A percentile compares a stretch with the other conserved stretches of the same genome.
Evolutionary conservation across 1,140 invertebrate genomes (phyloP).

Genomic region (Drosophila willistoni): DNA sequence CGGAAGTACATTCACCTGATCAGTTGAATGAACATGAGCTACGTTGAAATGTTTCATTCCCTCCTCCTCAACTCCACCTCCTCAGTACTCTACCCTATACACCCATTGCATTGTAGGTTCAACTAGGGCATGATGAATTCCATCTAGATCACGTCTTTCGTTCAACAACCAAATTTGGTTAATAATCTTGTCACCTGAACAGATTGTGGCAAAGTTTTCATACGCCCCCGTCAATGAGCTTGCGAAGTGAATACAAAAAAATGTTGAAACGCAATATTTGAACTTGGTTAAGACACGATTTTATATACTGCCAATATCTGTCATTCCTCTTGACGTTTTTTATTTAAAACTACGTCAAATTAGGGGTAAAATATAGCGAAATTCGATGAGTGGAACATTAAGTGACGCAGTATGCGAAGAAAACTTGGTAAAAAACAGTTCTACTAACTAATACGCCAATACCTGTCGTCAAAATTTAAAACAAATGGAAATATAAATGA

Average conservation of each 20-base stretch:
- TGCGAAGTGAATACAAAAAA: not conserved
- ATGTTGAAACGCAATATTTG: not conserved
- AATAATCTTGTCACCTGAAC: not conserved
- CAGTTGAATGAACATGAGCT: constrained; percentile 76
- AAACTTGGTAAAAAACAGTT: no score
- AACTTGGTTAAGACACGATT: not conserved
- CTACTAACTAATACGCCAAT: no score
- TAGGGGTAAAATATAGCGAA: no score
- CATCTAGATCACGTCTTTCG: not conserved
- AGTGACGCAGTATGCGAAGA: no score
- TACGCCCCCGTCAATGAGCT: not conserved
- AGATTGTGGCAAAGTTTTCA: not conserved
- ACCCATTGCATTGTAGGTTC: not conserved
- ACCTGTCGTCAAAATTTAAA: no score
- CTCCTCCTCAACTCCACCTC: constrained; percentile 22
- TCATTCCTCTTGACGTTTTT: not conserved
- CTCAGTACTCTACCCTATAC: not conserved
- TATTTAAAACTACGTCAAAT: not conserved
- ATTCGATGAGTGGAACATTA: no score
- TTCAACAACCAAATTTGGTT: not conserved
- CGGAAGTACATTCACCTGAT: constrained; percentile 81
- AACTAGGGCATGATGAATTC: not conserved
- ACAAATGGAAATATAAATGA: no score
- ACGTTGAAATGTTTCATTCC: constrained; percentile 21
- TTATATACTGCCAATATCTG: not conserved